Conservation (phyloP, 2,888 invertebrate genomes). For the Lithodes maja region DNA sequence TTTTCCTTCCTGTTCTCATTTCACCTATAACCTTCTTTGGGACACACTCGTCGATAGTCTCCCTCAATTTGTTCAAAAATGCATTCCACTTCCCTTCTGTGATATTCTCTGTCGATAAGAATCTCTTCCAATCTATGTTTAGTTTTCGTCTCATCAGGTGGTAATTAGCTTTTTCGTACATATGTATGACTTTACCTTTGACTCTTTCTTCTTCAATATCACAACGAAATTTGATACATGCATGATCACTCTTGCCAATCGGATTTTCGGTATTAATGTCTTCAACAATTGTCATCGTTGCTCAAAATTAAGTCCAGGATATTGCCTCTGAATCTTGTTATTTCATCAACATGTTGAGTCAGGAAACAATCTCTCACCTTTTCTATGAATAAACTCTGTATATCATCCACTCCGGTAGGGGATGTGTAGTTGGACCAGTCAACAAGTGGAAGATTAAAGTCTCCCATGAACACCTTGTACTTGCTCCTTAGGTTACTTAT, state of each 20-base stretch:
- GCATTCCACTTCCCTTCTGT: not conserved
- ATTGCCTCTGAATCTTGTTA: not conserved
- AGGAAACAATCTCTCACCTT: too few relatives aligned
- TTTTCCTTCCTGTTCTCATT: too few relatives aligned
- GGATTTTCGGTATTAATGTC: not conserved
- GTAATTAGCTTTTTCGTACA: slow-evolving; percentile 15
- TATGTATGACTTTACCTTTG: not conserved
- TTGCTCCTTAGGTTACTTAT: not conserved
- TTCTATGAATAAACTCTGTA: not conserved
- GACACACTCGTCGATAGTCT: too few relatives aligned
- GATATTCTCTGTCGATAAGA: not conserved
- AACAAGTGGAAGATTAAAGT: slow-evolving; percentile 4
- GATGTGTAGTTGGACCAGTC: not conserved
- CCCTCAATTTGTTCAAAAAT: not conserved
- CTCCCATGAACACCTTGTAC: not conserved
- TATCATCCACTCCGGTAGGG: not conserved
- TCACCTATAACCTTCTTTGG: too few relatives aligned
- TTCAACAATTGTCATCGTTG: slow-evolving; percentile 15
- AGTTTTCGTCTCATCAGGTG: not conserved
- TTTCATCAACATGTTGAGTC: not conserved
- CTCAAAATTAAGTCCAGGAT: not conserved
- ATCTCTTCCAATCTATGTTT: not conserved
- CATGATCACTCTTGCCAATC: not conserved
- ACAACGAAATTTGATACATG: not conserved
- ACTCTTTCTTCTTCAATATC: not conserved